Conservation (phyloP, 2,113 vertebrate species). For the Edolisoma coerulescens region DNA sequence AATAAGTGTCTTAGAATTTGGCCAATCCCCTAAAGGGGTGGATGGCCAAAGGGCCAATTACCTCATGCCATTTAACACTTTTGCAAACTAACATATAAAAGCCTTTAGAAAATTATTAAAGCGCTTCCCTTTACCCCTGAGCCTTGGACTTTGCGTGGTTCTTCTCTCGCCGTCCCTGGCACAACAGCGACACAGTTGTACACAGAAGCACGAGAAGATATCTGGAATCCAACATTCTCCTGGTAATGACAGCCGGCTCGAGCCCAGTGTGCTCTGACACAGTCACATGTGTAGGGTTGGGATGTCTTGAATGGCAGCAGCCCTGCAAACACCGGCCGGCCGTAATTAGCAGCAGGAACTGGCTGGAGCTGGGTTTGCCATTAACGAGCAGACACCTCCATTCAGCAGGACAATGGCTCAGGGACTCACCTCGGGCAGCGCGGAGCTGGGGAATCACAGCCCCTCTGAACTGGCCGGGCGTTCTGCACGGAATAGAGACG, state of each 20-base stretch:
- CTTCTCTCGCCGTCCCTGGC: no score
- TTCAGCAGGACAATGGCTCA: constrained; percentile 36
- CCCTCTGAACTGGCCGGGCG: not conserved
- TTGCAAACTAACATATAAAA: no score
- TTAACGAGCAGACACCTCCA: constrained; percentile 38
- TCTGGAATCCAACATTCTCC: constrained; percentile 56
- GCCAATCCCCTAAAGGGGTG: no score
- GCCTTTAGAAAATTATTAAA: no score
- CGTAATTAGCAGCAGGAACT: constrained; percentile 65
- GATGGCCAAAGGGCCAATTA: no score
- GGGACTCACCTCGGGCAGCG: constrained; percentile 15
- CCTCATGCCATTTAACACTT: no score
- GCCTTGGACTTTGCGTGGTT: no score
- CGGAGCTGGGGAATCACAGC: not conserved
- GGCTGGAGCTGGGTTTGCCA: constrained; percentile 54
- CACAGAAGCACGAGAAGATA: not conserved
- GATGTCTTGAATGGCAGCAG: constrained; percentile 66
- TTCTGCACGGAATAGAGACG: not conserved
- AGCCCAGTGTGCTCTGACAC: constrained; percentile 61
- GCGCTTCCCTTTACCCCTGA: no score
- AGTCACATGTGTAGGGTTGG: constrained; percentile 67
- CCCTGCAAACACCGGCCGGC: constrained; percentile 62
- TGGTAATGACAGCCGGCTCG: constrained; percentile 55
- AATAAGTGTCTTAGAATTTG: no score
- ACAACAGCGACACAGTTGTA: not conserved